Evolutionary conservation across 2,888 invertebrate species (phyloP), one percentile per base, ranked within the genome.

Genomic region (Drosophila glabriapex): DNA sequence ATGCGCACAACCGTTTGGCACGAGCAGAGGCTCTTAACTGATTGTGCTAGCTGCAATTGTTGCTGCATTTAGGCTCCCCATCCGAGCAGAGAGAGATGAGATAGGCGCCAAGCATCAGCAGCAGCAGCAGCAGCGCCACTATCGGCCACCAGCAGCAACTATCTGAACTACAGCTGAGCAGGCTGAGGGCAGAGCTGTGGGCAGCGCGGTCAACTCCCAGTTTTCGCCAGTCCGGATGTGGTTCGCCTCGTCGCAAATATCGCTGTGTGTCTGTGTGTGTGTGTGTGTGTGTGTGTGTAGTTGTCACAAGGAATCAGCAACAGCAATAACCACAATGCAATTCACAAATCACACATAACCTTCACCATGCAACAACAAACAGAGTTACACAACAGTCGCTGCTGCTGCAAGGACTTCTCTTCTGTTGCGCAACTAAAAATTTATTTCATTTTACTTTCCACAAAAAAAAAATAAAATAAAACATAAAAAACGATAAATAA

Each of bases 11-110:
- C 91, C 91, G 92, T 84, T 87, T 84, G 83, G 85, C 85, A 89
- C 91, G 91, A 91, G 91, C 83, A 86, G 86, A 91, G 84, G 87
- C 91, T 91, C 89, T 92, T 89, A 89, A 92, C 92, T 92, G 92
- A 91, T 84, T 83, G 78, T 76, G 78, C 86, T 70, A 81, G 71
- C 78, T 80, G 87, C 86, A 83, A 74, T 84, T 85, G 80, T 87
- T 81, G 79, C 79, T 73, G 85, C 92, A 91, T 92, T 90, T 91
- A 88, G 92, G 78, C 90, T 90, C 83, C 82, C 68, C 81, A 46
- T 73, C 76, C 29, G 56, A 69, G 67, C 82, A 56, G 73, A 61
- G 73, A 61, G 54, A 33, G 33, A 54, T 33, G 66, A 76, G 83
- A 69, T 77, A 70, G 70, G 69, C 70, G 72, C 68, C 72, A 67